These are phyloP conservation scores for Napeogenes inachia DNA, from an alignment of 2,888 invertebrate species.

Conservation along the genomic window DNA sequence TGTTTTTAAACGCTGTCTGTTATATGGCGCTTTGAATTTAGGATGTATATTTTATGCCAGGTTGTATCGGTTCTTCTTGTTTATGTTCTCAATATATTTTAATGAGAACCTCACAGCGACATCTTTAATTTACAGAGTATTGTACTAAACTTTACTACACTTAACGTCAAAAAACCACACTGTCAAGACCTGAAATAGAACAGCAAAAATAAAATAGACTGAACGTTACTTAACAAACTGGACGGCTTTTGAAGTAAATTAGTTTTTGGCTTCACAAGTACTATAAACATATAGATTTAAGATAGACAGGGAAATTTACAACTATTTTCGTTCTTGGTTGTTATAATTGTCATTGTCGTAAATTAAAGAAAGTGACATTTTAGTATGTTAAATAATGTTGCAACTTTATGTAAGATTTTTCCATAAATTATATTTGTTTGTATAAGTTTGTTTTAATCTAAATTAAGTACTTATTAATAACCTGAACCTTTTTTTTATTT, in stretches of 20 bases:
- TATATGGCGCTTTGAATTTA: background rate
- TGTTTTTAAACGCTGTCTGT: background rate
- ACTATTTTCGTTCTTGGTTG: slow-evolving; percentile 25
- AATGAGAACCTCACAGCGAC: background rate
- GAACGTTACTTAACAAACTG: slow-evolving; percentile 37
- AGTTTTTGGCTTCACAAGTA: slow-evolving; percentile 54
- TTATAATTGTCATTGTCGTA: slow-evolving; percentile 20
- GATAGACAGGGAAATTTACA: slow-evolving; percentile 55
- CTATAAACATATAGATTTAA: slow-evolving; percentile 60
- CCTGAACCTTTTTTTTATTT: slow-evolving; percentile 6
- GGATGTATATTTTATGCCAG: background rate
- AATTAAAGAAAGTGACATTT: slow-evolving; percentile 10
- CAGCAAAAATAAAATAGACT: slow-evolving; percentile 39
- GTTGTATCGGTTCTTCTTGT: background rate
- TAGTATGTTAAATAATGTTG: no score
- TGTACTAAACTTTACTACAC: background rate
- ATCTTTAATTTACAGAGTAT: slow-evolving; percentile 13
- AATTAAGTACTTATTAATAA: no score
- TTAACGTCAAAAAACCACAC: slow-evolving; percentile 11
- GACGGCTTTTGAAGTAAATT: slow-evolving; percentile 52
- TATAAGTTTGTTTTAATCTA: no score
- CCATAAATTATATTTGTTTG: no score
- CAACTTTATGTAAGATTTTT: no score
- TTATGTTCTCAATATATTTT: background rate
- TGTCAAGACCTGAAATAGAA: slow-evolving; percentile 25